phyloP scores from a whole-genome alignment of 2,113 vertebrate species.

The Nematolebias whitei region DNA sequence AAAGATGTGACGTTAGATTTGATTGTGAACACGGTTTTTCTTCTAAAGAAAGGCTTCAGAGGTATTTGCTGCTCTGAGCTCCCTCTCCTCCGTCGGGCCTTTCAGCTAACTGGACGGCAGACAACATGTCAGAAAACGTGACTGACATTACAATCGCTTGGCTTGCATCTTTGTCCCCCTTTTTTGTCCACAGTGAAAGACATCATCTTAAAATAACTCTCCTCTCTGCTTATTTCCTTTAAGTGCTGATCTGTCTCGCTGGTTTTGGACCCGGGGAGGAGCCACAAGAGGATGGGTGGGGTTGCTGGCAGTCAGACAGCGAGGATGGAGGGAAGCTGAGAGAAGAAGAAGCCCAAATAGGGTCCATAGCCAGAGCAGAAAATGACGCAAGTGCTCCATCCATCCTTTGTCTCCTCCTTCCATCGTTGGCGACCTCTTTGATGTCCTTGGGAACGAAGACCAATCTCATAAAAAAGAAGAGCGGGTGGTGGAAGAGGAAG shows the following conservation, averaged over 20 bases:
- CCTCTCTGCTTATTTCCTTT: constrained; percentile 70
- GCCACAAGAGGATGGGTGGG: constrained; percentile 39
- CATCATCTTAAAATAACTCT: constrained; percentile 76
- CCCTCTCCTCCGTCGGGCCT: constrained; percentile 30
- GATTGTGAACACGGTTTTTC: neutral
- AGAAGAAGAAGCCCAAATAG: constrained; percentile 27
- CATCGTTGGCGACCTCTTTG: constrained; percentile 58
- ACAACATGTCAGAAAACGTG: constrained; percentile 66
- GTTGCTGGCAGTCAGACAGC: no score
- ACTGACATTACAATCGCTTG: constrained; percentile 73
- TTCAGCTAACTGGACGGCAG: constrained; percentile 31
- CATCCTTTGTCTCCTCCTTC: constrained; percentile 21
- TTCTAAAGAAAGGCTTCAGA: neutral
- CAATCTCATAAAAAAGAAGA: constrained; percentile 74
- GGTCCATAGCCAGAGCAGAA: constrained; percentile 30
- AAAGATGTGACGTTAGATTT: neutral
- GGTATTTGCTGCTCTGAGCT: constrained; percentile 5
- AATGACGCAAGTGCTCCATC: constrained; percentile 69
- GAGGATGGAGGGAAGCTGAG: constrained; percentile 38
- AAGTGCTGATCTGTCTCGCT: constrained; percentile 73
- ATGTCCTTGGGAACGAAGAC: constrained; percentile 75
- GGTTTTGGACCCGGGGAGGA: constrained; percentile 58
- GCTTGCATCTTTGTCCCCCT: constrained; percentile 70
- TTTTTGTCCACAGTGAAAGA: constrained; percentile 65
- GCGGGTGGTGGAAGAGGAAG: constrained; percentile 38